These are phyloP conservation scores for Subanguina moxae DNA, from an alignment of 1,140 invertebrate species.

Conservation along the genomic window DNA sequence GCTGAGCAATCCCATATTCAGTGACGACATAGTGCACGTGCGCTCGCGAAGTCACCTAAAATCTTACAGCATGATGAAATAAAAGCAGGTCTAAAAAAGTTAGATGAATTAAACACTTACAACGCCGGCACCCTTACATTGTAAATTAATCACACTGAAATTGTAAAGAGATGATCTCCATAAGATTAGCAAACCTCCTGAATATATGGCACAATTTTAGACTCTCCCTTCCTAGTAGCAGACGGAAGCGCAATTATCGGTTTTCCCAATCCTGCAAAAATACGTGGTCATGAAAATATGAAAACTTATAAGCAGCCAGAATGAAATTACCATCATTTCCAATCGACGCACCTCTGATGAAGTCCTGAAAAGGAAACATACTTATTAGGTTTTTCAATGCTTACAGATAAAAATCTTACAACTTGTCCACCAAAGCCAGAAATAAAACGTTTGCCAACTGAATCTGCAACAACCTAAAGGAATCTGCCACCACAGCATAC, in stretches of 20 bases:
- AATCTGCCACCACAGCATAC: no score
- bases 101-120: slow-evolving; percentile 77
- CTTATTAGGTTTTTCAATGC: no score
- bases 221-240: slow-evolving; percentile 74
- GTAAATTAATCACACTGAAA: not conserved
- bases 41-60: slow-evolving; percentile 75
- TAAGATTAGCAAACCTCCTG: slow-evolving; percentile 63
- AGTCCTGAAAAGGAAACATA: slow-evolving; percentile 67
- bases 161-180: slow-evolving; percentile 3
- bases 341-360: slow-evolving; percentile 84
- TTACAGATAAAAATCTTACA: no score
- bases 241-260: slow-evolving; percentile 88
- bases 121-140: slow-evolving; percentile 76
- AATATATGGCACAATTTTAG: slow-evolving; percentile 79
- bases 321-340: slow-evolving; percentile 82
- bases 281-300: no score
- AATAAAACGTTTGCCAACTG: slow-evolving; percentile 74
- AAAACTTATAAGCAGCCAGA: no score
- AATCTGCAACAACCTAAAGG: slow-evolving; percentile 67
- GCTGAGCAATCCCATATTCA: slow-evolving; percentile 80
- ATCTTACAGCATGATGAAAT: no score
- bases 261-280: slow-evolving; percentile 67
- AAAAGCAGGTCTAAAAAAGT: slow-evolving; percentile 63
- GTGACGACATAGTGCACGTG: slow-evolving; percentile 82
- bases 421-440: slow-evolving; percentile 78